Base-by-base conservation (phyloP, 1,140 invertebrate species). In the Odontomachus brunneus region DNA sequence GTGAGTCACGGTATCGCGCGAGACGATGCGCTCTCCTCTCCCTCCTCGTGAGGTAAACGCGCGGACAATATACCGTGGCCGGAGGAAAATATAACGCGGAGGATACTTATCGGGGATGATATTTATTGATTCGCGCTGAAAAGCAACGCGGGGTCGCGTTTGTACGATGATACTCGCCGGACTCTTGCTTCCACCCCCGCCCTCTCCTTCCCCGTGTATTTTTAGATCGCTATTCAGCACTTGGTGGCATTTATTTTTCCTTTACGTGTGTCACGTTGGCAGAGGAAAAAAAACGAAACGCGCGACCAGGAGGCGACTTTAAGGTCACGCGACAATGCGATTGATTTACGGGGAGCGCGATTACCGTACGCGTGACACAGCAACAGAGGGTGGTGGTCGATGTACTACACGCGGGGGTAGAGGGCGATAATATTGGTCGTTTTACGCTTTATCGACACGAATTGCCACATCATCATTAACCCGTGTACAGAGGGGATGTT, bases 261-360 rank as follows among this genome's bases (percentile, higher is more conserved):
- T 80, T 80, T 59, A 48, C 51, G 38, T 57, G 65, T 59, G 22
- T 59, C 33, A 7, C 2, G 29, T 11, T 4, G 12, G 3, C 19
- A 14, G 26, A 14, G 26, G 17, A 9, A 3, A 44, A 53, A 55
- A 44, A 78, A 17, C 60, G n/a, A 78, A 55, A 44, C 59, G 57
- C 14, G 22, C 57, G 26, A 15, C 26, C n/a, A 26, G 29, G 38
- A 49, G 59, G 33, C 22, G 33, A 62, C 44, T 74, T 82, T 82
- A 82, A 82, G 69, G 71, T 82, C 78, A 80, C 75, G 78, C 69
- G 78, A 82, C 38, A 51, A 60, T 24, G 51, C 55, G 55, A 24
- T 24, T 57, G 55, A 57, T 57, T 57, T 57, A 57, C 55, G 55
- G 24, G 2, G 24, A 57, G 4, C 55, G 55, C 55, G 55, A 44